A percentile compares a stretch with the other conserved stretches of the same genome.
Conservation (phyloP, 2,113 vertebrate genomes). For the Petaurus breviceps region DNA sequence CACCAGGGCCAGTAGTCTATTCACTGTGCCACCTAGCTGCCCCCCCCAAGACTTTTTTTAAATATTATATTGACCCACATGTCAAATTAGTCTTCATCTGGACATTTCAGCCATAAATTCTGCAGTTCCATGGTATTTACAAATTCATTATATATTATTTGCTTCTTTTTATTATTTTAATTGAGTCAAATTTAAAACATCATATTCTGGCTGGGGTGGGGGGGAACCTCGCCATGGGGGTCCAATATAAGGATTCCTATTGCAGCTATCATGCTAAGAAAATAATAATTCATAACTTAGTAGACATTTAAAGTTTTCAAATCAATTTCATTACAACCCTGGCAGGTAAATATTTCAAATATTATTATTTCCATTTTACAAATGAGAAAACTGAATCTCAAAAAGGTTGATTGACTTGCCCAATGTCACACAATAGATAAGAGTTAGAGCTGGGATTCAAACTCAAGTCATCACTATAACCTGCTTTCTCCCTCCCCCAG, state of each 20-base stretch:
- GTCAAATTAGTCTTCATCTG: constrained; percentile 25
- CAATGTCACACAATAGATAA: background rate
- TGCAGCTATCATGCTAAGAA: background rate
- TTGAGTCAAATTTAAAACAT: constrained; percentile 13
- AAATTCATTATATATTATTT: constrained; percentile 12
- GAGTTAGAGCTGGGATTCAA: background rate
- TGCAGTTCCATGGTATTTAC: background rate
- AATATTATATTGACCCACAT: background rate
- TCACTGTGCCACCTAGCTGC: no score
- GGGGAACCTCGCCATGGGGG: background rate
- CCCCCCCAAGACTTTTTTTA: background rate
- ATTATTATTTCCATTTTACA: background rate
- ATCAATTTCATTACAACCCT: background rate
- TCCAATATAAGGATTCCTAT: background rate
- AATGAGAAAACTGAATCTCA: background rate
- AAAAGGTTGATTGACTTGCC: background rate
- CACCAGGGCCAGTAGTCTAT: no score
- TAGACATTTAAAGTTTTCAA: background rate
- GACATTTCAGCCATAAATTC: constrained; percentile 21
- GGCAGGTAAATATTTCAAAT: background rate
- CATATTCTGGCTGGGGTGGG: background rate
- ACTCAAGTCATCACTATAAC: background rate
- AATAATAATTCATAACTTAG: background rate
- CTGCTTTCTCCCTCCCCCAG: background rate
- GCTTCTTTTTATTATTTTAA: constrained; percentile 21